Evolutionary conservation across 2,113 vertebrate species (phyloP).

Genomic region (Tapirus terrestris): DNA sequence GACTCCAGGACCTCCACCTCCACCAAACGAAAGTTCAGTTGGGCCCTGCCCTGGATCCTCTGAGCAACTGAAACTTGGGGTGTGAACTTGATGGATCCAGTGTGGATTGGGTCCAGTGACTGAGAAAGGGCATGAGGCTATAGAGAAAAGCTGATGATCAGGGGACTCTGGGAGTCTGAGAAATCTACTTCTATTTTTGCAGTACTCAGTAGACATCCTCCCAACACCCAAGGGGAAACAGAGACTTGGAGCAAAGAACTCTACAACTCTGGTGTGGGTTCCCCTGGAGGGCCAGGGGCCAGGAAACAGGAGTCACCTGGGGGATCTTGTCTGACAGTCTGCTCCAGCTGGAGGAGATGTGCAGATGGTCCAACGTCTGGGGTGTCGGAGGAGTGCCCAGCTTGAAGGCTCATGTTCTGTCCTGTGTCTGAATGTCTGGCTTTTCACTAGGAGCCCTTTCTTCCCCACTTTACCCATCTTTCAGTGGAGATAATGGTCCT

Average conservation of each 20-base stretch:
- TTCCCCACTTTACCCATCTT: neutral
- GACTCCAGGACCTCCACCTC: neutral
- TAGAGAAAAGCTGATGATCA: neutral
- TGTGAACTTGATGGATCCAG: neutral
- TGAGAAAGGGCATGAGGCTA: neutral
- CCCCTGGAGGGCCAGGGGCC: neutral
- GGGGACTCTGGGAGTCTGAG: neutral
- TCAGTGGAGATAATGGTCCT: neutral
- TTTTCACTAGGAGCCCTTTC: neutral
- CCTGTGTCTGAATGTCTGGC: neutral
- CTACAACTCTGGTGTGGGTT: neutral
- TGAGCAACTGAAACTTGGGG: neutral
- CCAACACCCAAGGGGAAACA: neutral
- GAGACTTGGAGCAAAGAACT: neutral
- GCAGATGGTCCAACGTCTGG: neutral
- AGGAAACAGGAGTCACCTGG: neutral
- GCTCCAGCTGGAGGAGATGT: fast-evolving
- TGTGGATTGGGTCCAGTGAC: neutral
- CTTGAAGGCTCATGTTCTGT: neutral
- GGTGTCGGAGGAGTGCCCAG: neutral
- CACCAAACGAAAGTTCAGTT: neutral
- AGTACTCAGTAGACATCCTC: neutral
- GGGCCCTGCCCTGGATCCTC: neutral
- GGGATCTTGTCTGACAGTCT: neutral
- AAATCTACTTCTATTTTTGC: neutral